Evolutionary conservation across 2,888 invertebrate genomes (phyloP).

Genomic region (Sipha maydis): DNA sequence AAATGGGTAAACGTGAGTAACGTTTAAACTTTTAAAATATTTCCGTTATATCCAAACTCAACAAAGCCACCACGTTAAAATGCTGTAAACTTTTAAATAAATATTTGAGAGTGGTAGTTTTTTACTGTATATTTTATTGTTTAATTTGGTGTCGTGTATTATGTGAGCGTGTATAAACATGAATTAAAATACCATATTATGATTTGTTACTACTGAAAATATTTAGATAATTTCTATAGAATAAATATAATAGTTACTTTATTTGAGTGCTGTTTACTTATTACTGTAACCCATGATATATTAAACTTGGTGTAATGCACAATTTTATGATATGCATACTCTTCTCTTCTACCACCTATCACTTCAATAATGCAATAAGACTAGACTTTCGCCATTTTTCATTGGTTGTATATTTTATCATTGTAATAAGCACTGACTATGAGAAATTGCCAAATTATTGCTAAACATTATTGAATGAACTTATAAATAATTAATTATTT

Average conservation of each 20-base stretch:
- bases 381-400: too few relatives aligned
- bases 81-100: constrained; percentile 40
- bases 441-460: too few relatives aligned
- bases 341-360: too few relatives aligned
- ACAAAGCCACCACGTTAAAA: constrained; percentile 33
- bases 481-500: too few relatives aligned
- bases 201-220: background rate
- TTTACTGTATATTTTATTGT: constrained; percentile 1
- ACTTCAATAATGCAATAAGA: too few relatives aligned
- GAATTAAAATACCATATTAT: background rate
- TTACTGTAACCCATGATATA: background rate
- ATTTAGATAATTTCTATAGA: background rate
- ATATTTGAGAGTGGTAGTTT: constrained; percentile 6
- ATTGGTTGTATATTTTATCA: too few relatives aligned
- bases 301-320: background rate
- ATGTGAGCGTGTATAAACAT: constrained; percentile 17
- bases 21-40: constrained; percentile 52
- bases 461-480: too few relatives aligned
- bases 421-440: too few relatives aligned
- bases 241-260: background rate
- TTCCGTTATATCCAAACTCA: constrained; percentile 7
- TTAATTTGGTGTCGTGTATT: constrained; percentile 13
- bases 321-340: too few relatives aligned
- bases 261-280: background rate
- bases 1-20: background rate